Evolutionary conservation across 1,140 invertebrate genomes (phyloP).

Genomic region (Cylas formicarius): DNA sequence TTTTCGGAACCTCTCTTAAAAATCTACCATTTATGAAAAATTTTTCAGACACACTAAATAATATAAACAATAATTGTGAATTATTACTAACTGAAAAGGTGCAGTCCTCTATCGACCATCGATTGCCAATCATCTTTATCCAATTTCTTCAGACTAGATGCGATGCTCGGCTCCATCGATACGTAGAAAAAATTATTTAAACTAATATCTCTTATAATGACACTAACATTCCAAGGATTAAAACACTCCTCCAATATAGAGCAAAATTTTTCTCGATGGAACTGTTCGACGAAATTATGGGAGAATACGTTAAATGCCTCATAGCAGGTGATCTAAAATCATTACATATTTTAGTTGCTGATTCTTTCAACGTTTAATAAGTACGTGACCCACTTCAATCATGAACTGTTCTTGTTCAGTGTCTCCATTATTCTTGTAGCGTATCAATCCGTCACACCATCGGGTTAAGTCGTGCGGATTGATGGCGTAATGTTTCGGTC

Average conservation of each 20-base stretch:
- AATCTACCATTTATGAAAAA: no score
- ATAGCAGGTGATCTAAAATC: slow-evolving; percentile 57
- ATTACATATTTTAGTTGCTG: background rate
- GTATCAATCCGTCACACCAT: slow-evolving; percentile 62
- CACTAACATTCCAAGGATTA: slow-evolving; percentile 49
- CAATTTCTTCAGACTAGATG: slow-evolving; percentile 24
- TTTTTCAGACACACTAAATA: no score
- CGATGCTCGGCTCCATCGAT: slow-evolving; percentile 17
- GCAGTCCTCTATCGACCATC: slow-evolving; percentile 58
- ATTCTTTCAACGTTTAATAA: background rate
- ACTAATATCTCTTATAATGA: slow-evolving; percentile 18
- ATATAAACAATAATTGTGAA: no score
- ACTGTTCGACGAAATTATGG: slow-evolving; percentile 62
- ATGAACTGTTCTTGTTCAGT: slow-evolving; percentile 5
- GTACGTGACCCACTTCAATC: slow-evolving; percentile 3
- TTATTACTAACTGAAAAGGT: slow-evolving; percentile 53
- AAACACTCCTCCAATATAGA: slow-evolving; percentile 47
- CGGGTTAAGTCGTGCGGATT: slow-evolving; percentile 56
- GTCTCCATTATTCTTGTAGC: slow-evolving; percentile 45
- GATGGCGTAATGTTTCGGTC: slow-evolving; percentile 60
- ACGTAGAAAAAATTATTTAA: slow-evolving; percentile 29
- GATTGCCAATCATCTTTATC: slow-evolving; percentile 51
- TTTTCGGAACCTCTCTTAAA: no score
- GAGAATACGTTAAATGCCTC: slow-evolving; percentile 72
- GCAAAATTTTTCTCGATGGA: slow-evolving; percentile 63